These are phyloP conservation scores for Dysidea cf. avara DNA, from an alignment of 37 sponge, comb jelly and placozoan genomes.

Conservation along the genomic window DNA sequence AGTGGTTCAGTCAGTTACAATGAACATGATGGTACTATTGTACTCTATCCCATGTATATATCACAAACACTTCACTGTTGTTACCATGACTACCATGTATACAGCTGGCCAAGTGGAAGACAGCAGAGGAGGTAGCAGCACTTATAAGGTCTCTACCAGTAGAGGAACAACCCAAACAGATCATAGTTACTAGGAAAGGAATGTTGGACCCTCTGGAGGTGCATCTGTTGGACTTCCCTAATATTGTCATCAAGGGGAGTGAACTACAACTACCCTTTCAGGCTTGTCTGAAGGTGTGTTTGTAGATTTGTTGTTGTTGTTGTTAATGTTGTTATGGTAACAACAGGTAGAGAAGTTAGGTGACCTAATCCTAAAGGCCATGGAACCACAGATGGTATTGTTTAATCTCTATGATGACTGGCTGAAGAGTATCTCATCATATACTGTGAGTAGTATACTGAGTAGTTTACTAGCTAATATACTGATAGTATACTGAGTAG, in stretches of 20 bases:
- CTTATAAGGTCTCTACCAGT: constrained; percentile 98
- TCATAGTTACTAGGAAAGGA: constrained; percentile 98
- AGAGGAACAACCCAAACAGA: constrained; percentile 99
- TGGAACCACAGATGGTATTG: constrained; percentile 99
- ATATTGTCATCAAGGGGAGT: constrained; percentile 99
- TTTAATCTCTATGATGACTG: constrained; percentile 99
- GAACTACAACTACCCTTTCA: constrained; percentile 99
- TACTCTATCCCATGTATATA: background rate
- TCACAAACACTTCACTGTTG: background rate
- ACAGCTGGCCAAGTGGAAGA: constrained; percentile 99
- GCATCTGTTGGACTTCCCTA: constrained; percentile 98
- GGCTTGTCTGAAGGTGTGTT: constrained; percentile 90
- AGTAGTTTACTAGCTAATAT: background rate
- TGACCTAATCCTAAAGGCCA: constrained; percentile 97
- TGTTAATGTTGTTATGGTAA: background rate
- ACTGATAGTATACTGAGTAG: too few species aligned
- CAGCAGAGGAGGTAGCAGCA: constrained; percentile 99
- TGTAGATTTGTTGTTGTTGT: background rate
- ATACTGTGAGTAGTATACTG: constrained; percentile 71
- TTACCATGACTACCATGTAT: background rate
- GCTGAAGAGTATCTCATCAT: constrained; percentile 99
- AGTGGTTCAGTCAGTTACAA: background rate
- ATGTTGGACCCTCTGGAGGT: constrained; percentile 99
- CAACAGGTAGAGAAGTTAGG: constrained; percentile 95
- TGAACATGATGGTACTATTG: background rate